Evolutionary conservation across 2,888 invertebrate species (phyloP), one percentile per base, ranked within the genome.

Genomic region (Thereva unica): DNA sequence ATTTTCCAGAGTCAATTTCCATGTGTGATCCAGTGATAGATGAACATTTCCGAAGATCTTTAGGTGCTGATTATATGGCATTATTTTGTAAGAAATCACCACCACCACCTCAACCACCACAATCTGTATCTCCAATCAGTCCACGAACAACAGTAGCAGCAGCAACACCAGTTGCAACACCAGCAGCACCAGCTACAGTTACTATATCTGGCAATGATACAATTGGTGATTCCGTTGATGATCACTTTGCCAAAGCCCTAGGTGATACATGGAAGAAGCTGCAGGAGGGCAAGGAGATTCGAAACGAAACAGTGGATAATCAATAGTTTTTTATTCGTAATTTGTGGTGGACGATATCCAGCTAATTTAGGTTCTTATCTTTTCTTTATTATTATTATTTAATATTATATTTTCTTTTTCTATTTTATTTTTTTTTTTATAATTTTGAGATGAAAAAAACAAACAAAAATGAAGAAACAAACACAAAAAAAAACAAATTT

Each of bases 11-110:
- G 75, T 86, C 86, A 45, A 86, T 88, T 78, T 88, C 89, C 9
- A 88, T 89, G 85, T 91, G 92, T 81, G 95, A 95, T 80, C 92
- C 93, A 8, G 93, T 92, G 66, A 95, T 96, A 76, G 96, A 97
- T 82, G 97, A 97, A 78, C 96, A 97, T 82, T 97, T 97, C 82
- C 86, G 95, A 66, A 88, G 95, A 70, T 95, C 95, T 1, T 84
- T 97, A 70, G 95, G 95, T 67, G 88, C 90, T 73, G 88, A 91
- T 78, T 91, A 91, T 82, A 86, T 88, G 80, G 85, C 85, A 69
- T 81, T 91, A 56, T 89, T 89, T 78, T 85, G 85, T 73, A 87
- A 86, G 57, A 78, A 77, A 41, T 52, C 64, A 35, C 82, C 63
- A 83, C 82, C 77, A 82, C 82, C 72, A 37, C 59, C 59, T 44